phyloP scores from a whole-genome alignment of 2,113 vertebrate genomes.

The Pseudonaja textilis region DNA sequence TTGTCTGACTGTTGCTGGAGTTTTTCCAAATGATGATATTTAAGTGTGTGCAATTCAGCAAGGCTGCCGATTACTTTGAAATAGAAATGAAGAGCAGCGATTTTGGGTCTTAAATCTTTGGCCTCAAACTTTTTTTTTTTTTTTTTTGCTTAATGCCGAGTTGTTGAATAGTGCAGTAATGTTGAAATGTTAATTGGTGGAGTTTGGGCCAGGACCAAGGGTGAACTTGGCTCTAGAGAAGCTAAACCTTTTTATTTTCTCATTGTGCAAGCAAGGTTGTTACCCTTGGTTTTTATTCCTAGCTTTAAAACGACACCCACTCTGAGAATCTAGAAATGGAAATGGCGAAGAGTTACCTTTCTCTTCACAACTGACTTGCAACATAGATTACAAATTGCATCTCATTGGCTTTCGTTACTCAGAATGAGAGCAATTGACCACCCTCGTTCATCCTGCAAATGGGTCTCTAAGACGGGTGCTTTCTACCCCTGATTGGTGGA shows the following conservation, averaged over 20 bases:
- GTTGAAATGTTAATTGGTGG: not conserved
- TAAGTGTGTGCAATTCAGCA: not conserved
- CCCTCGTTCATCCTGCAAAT: not conserved
- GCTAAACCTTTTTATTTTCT: not conserved
- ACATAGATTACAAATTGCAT: not conserved
- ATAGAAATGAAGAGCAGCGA: not conserved
- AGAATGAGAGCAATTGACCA: not conserved
- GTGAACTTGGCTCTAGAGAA: not conserved
- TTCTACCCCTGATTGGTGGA: not conserved
- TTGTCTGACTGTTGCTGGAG: not conserved
- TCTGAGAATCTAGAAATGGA: not conserved
- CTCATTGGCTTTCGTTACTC: not conserved
- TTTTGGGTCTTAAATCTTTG: not conserved
- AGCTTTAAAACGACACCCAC: not conserved
- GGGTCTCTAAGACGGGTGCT: not conserved
- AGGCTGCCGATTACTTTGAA: not conserved
- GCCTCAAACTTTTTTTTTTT: not conserved
- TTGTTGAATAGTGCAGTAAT: not conserved
- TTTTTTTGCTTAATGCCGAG: not conserved
- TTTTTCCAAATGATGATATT: not conserved
- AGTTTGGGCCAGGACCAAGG: not conserved
- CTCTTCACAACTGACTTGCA: not conserved
- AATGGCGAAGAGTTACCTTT: not conserved
- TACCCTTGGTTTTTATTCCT: not conserved
- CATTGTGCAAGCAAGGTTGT: not conserved